Percentiles rank a stretch among this genome's conserved stretches.
Conservation (phyloP, 2,113 vertebrate species). For the Procapra przewalskii region DNA sequence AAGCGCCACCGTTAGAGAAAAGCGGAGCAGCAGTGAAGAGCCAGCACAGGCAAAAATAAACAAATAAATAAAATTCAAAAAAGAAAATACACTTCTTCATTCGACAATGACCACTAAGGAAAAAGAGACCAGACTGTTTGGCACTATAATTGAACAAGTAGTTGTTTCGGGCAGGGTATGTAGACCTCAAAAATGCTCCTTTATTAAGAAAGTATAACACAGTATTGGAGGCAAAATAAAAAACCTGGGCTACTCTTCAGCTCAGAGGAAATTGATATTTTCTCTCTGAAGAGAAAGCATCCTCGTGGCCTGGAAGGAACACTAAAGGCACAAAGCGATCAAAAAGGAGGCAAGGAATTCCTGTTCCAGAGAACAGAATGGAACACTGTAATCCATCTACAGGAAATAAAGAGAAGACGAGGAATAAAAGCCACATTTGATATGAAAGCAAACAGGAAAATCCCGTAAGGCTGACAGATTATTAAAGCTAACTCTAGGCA, state of each 20-base stretch:
- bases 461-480: background rate
- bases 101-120: background rate
- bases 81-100: background rate
- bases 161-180: background rate
- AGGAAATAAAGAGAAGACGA: slow-evolving; percentile 61
- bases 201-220: slow-evolving; percentile 43
- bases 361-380: slow-evolving; percentile 19
- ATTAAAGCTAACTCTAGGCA: slow-evolving; percentile 32
- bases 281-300: slow-evolving; percentile 31
- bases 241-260: background rate
- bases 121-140: background rate
- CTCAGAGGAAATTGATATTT: slow-evolving; percentile 59
- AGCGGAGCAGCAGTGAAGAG: background rate
- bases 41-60: background rate
- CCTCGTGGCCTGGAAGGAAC: slow-evolving; percentile 12
- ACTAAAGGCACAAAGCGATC: slow-evolving; percentile 19
- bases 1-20: background rate
- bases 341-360: slow-evolving; percentile 42
- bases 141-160: background rate
- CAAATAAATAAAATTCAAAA: background rate
- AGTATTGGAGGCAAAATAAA: slow-evolving; percentile 13
- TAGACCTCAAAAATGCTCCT: slow-evolving; percentile 27
- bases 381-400: slow-evolving; percentile 35
- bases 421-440: slow-evolving; percentile 26
- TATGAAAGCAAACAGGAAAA: slow-evolving; percentile 56